Percentiles rank a stretch among this genome's conserved stretches.
Evolutionary conservation across 2,888 invertebrate genomes (phyloP).

Genomic region (Copidosoma aretas): DNA sequence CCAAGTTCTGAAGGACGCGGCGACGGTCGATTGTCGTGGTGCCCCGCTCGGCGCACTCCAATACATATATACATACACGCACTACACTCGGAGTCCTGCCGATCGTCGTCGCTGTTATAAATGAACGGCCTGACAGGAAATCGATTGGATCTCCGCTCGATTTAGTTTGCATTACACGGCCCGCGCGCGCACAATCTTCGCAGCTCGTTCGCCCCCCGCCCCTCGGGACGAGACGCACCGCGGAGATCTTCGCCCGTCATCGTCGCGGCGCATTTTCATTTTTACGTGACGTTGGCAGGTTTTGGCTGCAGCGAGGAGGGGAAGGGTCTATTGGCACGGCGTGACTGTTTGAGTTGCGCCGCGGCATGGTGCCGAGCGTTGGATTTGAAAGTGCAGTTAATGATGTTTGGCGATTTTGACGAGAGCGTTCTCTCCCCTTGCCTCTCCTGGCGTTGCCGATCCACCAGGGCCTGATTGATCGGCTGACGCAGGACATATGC

Average conservation of each 20-base stretch:
- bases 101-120: slow-evolving; percentile 35
- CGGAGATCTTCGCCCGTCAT: background rate
- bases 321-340: slow-evolving; percentile 8
- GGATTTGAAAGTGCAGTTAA: slow-evolving; percentile 23
- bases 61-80: no score
- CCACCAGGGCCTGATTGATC: slow-evolving; percentile 9
- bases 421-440: background rate
- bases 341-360: slow-evolving; percentile 7
- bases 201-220: background rate
- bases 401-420: slow-evolving; percentile 16
- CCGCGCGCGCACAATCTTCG: background rate
- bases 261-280: slow-evolving; percentile 20
- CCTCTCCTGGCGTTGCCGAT: background rate
- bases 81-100: slow-evolving; percentile 26
- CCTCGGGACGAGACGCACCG: background rate
- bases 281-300: slow-evolving; percentile 36
- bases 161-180: slow-evolving; percentile 31
- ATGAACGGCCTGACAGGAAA: slow-evolving; percentile 39
- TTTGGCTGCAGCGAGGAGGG: slow-evolving; percentile 6
- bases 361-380: slow-evolving; percentile 6
- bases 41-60: no score
- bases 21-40: slow-evolving; percentile 37
- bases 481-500: background rate
- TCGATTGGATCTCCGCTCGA: slow-evolving; percentile 31
- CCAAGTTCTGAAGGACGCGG: slow-evolving; percentile 35